Evolutionary conservation across 2,113 vertebrate species (phyloP), one percentile per base, ranked within the genome.

Genomic region (Micromys minutus): DNA sequence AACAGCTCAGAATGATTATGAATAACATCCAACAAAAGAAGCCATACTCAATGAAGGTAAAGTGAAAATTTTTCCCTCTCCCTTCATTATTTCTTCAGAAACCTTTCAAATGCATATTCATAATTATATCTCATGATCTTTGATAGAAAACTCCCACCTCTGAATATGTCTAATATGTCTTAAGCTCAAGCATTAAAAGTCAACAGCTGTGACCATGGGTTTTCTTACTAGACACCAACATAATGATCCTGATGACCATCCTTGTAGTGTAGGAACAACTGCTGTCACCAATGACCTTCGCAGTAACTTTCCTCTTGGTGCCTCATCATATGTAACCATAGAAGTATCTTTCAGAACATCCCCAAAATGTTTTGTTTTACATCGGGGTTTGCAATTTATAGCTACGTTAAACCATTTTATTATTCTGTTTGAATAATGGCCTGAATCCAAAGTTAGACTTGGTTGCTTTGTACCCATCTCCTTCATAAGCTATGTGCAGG

Each of bases 1-100:
- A 98, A 93, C 99, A 99, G 90, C 94, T 99, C 31, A 98, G 98
- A 69, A 97, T 98, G 94, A 98, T 99, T 93, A 98, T 99, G 96
- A 90, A 90, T 57, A 95, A 81, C 34, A 98, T 99, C 94, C 98
- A 99, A 72, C 98, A 98, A 69, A 99, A 98, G 93, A 98, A 98
- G 94, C 98, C 99, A 4, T 98, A 99, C 97, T 99, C 99, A 0
- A 99, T 99, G 99, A 99, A 99, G 99, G 99, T 99, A 98, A 93
- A 69, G 89, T 22, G 39, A 50, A 2, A 45, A 76, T 94, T 89
- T 71, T 12, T 12, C 42, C 69, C 47, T 21, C 21, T 69, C 81
- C 81, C 9, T 71, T 89, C 24, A n/a, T 34, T 24, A 63, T 83
- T 90, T 86, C 34, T 55, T 84, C 77, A 89, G 67, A 83, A 11